Evolutionary conservation across 2,888 invertebrate species (phyloP).

Genomic region (Leuctra nigra): DNA sequence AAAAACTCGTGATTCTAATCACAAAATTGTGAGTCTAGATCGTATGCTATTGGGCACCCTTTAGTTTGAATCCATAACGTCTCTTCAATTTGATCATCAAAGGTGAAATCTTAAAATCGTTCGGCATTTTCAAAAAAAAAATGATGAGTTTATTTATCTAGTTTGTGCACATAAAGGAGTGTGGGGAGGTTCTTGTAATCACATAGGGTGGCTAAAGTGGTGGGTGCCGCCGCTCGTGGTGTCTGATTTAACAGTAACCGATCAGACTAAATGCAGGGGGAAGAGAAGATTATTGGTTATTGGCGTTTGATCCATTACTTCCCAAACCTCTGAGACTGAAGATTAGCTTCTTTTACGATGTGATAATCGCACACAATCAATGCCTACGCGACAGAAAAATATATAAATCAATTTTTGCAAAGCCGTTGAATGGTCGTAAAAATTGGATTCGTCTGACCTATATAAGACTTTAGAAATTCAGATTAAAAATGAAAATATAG

Average conservation of each 20-base stretch:
- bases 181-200: slow-evolving; percentile 3
- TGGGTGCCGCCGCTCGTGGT: slow-evolving; percentile 10
- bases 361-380: too few species aligned
- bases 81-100: too few species aligned
- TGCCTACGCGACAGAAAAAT: too few species aligned
- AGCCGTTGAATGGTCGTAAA: too few species aligned
- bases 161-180: slow-evolving; percentile 1
- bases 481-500: too few species aligned
- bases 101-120: slow-evolving; percentile 5
- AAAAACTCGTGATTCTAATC: too few species aligned
- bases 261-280: not conserved
- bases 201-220: not conserved
- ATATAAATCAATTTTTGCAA: too few species aligned
- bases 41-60: too few species aligned
- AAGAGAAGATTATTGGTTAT: slow-evolving; percentile 8
- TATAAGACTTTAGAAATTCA: too few species aligned
- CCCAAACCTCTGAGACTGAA: not conserved
- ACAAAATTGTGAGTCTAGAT: too few species aligned
- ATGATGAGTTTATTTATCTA: slow-evolving; percentile 15
- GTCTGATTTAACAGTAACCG: slow-evolving; percentile 5
- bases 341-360: not conserved
- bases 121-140: slow-evolving; percentile 3
- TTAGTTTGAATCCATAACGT: too few species aligned
- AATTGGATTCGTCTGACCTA: too few species aligned
- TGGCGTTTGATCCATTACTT: not conserved